These are phyloP conservation scores for Embidobia sp. DNA, from an alignment of 2,888 invertebrate species.

Conservation along the genomic window DNA sequence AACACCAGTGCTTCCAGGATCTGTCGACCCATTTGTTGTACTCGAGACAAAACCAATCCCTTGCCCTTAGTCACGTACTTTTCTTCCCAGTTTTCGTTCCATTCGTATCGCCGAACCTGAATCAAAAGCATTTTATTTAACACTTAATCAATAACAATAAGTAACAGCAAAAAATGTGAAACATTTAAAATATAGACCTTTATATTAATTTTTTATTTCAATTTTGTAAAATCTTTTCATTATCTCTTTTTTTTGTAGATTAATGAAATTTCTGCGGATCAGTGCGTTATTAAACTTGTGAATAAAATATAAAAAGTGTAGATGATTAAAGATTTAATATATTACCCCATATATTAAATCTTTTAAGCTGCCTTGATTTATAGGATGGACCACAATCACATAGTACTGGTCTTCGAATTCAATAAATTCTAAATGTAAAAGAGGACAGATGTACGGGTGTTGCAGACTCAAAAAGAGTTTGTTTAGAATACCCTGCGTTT, in stretches of 20 bases:
- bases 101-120: conserved; percentile 82
- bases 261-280: too few species aligned
- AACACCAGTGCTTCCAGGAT: conserved; percentile 93
- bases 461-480: conserved; percentile 92
- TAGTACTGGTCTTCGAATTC: conserved; percentile 82
- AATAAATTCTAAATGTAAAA: conserved; percentile 90
- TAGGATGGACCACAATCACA: conserved; percentile 90
- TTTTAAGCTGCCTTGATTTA: conserved; percentile 93
- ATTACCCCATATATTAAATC: conserved; percentile 93
- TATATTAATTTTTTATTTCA: too few species aligned
- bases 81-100: conserved; percentile 90
- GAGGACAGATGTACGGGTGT: conserved; percentile 96
- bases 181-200: too few species aligned
- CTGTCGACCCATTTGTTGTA: conserved; percentile 93
- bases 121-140: too few species aligned
- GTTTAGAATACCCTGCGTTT: conserved; percentile 87
- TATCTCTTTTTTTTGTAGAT: too few species aligned
- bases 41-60: conserved; percentile 89
- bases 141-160: too few species aligned
- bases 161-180: too few species aligned
- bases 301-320: too few species aligned
- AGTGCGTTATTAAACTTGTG: too few species aligned
- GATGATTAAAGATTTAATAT: too few species aligned
- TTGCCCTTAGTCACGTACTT: conserved; percentile 88
- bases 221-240: too few species aligned